Percentiles rank a stretch among this genome's conserved stretches.
Conservation (phyloP, 2,113 vertebrate species). For the Nothocercus nigrocapillus region DNA sequence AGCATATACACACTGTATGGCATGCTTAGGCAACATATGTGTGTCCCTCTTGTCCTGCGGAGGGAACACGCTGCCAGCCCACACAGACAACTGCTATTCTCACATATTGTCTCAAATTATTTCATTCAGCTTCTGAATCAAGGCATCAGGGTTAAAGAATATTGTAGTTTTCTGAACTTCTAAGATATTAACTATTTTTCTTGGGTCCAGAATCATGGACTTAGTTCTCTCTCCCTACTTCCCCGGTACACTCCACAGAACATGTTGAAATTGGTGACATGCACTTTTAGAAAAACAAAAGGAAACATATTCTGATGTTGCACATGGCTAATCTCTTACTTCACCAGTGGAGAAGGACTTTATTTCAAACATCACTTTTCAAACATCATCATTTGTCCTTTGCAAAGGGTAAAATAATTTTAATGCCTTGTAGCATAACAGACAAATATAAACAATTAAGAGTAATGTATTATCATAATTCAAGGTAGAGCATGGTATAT, state of each 20-base stretch:
- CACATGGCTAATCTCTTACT: background rate
- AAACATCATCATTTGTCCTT: background rate
- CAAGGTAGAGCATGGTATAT: background rate
- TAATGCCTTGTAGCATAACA: background rate
- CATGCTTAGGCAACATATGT: background rate
- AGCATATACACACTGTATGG: rapidly evolving
- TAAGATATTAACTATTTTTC: background rate
- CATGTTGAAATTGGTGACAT: background rate
- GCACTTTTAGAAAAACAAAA: background rate
- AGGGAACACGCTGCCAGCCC: background rate
- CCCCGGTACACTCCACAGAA: background rate
- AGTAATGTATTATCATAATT: background rate
- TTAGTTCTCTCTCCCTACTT: background rate
- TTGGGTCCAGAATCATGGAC: background rate
- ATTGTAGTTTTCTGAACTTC: background rate
- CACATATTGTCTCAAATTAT: background rate
- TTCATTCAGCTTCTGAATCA: background rate
- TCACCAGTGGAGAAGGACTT: background rate
- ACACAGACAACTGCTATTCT: background rate
- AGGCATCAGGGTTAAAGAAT: background rate
- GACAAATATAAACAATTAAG: background rate
- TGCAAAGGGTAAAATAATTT: background rate
- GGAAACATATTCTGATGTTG: background rate
- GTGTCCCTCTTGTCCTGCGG: background rate
- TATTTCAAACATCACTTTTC: background rate